Percentiles rank a stretch among this genome's conserved stretches.
phyloP scores from a whole-genome alignment of 1,140 invertebrate species.

The Listronotus bonariensis region DNA sequence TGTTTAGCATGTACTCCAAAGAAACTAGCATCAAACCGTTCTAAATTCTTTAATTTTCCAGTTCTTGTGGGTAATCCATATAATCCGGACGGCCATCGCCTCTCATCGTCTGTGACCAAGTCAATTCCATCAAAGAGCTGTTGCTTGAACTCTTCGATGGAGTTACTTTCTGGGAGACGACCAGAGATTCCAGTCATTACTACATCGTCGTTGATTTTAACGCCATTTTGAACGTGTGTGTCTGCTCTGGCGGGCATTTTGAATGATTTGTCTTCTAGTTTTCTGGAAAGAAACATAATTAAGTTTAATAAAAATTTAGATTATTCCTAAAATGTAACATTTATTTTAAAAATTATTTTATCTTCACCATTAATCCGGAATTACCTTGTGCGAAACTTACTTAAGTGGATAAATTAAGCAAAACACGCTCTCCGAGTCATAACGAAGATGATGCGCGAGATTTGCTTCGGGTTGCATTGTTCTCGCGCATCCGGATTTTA shows the following conservation, averaged over 20 bases:
- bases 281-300: conserved; percentile 16
- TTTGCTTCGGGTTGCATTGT: too few relatives aligned
- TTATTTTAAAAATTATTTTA: too few relatives aligned
- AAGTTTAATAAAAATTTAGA: too few relatives aligned
- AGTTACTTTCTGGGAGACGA: conserved; percentile 84
- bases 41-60: conserved; percentile 89
- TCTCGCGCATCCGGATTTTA: too few relatives aligned
- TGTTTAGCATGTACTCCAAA: conserved; percentile 94
- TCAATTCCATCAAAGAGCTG: conserved; percentile 85
- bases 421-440: too few relatives aligned
- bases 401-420: too few relatives aligned
- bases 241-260: conserved; percentile 68
- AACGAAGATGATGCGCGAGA: too few relatives aligned
- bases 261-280: conserved; percentile 13
- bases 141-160: conserved; percentile 86
- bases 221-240: conserved; percentile 52
- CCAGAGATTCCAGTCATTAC: conserved; percentile 90
- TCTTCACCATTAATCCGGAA: too few relatives aligned
- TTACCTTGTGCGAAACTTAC: too few relatives aligned
- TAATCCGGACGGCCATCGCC: conserved; percentile 77
- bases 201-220: conserved; percentile 68
- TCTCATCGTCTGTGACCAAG: conserved; percentile 84
- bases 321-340: too few relatives aligned
- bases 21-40: conserved; percentile 89
- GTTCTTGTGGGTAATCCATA: conserved; percentile 82